Evolutionary conservation across 2,888 invertebrate species (phyloP).

Genomic region (Tiliacea aurago): DNA sequence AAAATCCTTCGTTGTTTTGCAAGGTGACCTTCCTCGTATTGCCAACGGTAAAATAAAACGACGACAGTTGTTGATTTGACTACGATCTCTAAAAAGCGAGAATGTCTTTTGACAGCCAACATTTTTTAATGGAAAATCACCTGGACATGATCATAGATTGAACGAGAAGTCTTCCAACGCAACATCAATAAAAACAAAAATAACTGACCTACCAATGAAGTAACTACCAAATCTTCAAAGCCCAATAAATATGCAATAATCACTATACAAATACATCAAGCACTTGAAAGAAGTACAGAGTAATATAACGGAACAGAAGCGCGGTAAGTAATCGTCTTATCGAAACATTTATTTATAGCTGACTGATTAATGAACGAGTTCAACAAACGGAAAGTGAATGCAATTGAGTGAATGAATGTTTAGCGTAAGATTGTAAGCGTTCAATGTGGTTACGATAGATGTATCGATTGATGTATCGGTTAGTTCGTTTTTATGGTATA

Average conservation of each 20-base stretch:
- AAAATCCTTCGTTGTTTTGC: too few species aligned
- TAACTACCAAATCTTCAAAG: constrained; percentile 41
- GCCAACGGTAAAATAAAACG: neutral
- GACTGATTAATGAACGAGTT: constrained; percentile 61
- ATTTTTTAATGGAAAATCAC: neutral
- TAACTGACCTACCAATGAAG: neutral
- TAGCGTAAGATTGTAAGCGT: constrained; percentile 39
- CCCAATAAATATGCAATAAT: constrained; percentile 50
- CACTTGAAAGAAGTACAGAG: constrained; percentile 40
- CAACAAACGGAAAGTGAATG: constrained; percentile 60
- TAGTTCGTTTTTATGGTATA: neutral
- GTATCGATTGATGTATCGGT: constrained; percentile 36
- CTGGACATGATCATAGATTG: neutral
- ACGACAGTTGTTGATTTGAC: neutral
- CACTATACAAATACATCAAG: constrained; percentile 25
- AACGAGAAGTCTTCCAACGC: neutral
- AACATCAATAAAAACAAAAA: constrained; percentile 1
- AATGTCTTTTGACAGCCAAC: neutral
- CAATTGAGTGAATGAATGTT: constrained; percentile 56
- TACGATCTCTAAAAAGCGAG: neutral
- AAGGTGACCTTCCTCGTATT: neutral
- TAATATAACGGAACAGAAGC: constrained; percentile 38
- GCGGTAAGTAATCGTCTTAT: constrained; percentile 52
- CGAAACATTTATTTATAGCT: constrained; percentile 58
- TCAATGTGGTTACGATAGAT: neutral